Conservation (phyloP, 1,140 invertebrate genomes). For the Leptonema lineaticorne region DNA sequence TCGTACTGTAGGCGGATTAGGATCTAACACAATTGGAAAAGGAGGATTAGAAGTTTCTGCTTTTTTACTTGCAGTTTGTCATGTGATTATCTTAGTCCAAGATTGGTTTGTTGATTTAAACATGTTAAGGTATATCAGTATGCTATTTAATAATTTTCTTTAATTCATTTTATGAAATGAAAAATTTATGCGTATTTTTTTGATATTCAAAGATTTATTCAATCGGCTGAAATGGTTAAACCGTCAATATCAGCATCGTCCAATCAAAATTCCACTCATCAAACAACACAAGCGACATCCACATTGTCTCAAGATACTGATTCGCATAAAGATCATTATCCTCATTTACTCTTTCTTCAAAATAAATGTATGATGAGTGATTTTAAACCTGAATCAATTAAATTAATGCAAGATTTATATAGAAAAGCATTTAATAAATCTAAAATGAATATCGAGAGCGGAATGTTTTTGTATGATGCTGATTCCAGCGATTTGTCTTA, state of each 20-base stretch:
- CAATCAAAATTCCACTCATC: slow-evolving; percentile 27
- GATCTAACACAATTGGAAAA: background rate
- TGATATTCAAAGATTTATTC: slow-evolving; percentile 64
- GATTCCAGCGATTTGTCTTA: slow-evolving; percentile 48
- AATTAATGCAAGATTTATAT: slow-evolving; percentile 65
- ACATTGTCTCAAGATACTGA: slow-evolving; percentile 36
- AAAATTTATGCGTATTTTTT: background rate
- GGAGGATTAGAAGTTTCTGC: slow-evolving; percentile 70
- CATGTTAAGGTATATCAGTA: slow-evolving; percentile 50
- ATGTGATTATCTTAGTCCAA: slow-evolving; percentile 81
- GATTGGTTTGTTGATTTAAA: slow-evolving; percentile 82
- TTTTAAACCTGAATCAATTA: slow-evolving; percentile 65
- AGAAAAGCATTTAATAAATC: slow-evolving; percentile 68
- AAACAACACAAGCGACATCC: background rate
- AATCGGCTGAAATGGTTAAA: slow-evolving; percentile 85
- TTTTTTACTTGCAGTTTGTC: slow-evolving; percentile 86
- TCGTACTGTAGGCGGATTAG: slow-evolving; percentile 16
- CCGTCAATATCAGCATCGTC: slow-evolving; percentile 67
- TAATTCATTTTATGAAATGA: background rate
- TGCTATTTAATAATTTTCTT: background rate
- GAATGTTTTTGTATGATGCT: slow-evolving; percentile 62
- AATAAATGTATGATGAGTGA: slow-evolving; percentile 73
- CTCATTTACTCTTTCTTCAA: slow-evolving; percentile 75
- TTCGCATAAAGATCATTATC: slow-evolving; percentile 64
- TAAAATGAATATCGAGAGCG: slow-evolving; percentile 68